Conservation (phyloP, 2,797 vertebrate genomes). For the Gambelia wislizenii region DNA sequence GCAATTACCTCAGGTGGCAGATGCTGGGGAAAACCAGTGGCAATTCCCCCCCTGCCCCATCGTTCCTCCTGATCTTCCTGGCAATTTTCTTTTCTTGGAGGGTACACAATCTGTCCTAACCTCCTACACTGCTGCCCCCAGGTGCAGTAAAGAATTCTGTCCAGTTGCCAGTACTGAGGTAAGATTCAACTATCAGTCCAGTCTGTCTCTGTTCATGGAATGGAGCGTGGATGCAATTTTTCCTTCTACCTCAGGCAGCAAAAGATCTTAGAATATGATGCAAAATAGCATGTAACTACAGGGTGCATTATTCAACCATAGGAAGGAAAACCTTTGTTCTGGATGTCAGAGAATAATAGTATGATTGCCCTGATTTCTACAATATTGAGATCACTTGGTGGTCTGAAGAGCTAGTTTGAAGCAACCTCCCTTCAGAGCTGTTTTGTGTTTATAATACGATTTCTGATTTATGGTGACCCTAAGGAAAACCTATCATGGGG, state of each 20-base stretch:
- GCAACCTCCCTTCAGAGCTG: conserved; percentile 14
- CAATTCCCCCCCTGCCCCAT: not conserved
- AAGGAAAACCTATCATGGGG: too few relatives aligned
- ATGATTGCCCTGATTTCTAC: not conserved
- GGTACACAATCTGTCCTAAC: not conserved
- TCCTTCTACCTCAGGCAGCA: not conserved
- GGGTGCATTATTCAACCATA: conserved; percentile 5
- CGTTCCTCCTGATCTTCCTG: not conserved
- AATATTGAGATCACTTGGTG: not conserved
- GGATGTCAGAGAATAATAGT: not conserved
- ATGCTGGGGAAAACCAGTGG: not conserved
- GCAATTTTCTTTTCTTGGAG: not conserved
- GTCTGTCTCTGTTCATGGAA: not conserved
- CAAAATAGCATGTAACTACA: not conserved
- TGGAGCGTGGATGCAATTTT: not conserved
- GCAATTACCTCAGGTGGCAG: not conserved
- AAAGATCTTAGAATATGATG: not conserved
- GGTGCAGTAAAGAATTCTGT: not conserved
- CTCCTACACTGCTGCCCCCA: not conserved
- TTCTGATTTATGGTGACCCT: too few relatives aligned
- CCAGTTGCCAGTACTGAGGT: not conserved
- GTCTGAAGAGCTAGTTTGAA: not conserved
- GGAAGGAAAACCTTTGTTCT: not conserved
- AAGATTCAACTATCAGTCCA: not conserved
- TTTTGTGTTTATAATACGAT: not conserved